phyloP scores from a whole-genome alignment of 2,888 invertebrate species.

The Julus scanicus region DNA sequence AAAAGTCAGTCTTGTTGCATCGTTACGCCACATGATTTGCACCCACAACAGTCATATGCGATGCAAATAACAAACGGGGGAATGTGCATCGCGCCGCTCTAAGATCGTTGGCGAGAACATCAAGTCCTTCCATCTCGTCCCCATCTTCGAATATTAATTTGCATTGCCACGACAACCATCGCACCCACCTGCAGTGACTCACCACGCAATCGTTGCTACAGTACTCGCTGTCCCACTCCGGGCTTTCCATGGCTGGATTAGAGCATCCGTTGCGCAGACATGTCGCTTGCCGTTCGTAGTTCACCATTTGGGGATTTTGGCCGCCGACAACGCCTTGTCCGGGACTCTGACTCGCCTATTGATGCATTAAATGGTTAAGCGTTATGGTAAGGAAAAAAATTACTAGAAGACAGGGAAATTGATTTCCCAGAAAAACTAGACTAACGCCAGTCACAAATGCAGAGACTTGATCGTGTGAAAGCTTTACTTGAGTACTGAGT shows the following conservation, averaged over 20 bases:
- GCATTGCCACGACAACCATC: slow-evolving; percentile 44
- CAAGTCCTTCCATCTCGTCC: no score
- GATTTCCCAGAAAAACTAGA: no score
- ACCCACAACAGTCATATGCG: neutral
- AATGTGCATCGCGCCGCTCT: slow-evolving; percentile 5
- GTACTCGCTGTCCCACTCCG: slow-evolving; percentile 97
- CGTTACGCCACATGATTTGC: neutral
- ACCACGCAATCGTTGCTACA: slow-evolving; percentile 98
- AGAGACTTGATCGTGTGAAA: no score
- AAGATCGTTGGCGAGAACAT: neutral
- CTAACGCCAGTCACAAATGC: no score
- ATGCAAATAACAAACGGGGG: slow-evolving; percentile 4
- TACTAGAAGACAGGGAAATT: slow-evolving; percentile 63
- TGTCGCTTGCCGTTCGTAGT: slow-evolving; percentile 54
- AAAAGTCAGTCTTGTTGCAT: neutral
- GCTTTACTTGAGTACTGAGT: no score
- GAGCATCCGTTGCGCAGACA: slow-evolving; percentile 82
- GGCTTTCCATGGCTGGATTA: slow-evolving; percentile 88
- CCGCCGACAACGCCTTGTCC: slow-evolving; percentile 52
- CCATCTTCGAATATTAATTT: neutral
- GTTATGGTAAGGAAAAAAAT: neutral
- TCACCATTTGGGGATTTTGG: slow-evolving; percentile 25
- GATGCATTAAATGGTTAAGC: no score
- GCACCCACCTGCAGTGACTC: slow-evolving; percentile 85
- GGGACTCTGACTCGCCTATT: slow-evolving; percentile 23